phyloP scores from a whole-genome alignment of 2,888 invertebrate genomes.

The Scaptomyza tumidula region DNA sequence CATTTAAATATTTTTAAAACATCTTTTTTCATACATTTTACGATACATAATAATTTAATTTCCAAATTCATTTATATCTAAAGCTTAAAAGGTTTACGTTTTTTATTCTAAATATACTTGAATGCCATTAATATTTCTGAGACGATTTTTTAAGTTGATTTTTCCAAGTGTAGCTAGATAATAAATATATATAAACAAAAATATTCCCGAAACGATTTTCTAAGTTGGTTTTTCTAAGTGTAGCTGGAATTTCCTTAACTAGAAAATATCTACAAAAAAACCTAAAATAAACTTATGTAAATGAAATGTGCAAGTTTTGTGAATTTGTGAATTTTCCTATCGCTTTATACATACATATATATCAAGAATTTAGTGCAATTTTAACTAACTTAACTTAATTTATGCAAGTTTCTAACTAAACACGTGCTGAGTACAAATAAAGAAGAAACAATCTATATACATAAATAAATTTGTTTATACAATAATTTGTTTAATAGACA shows the following conservation, averaged over 20 bases:
- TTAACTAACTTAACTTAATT: constrained; percentile 63
- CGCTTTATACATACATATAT: constrained; percentile 52
- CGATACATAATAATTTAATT: too few species aligned
- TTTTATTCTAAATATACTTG: neutral
- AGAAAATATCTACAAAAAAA: constrained; percentile 11
- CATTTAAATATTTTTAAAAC: too few species aligned
- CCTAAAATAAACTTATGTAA: constrained; percentile 1
- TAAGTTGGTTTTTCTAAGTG: neutral
- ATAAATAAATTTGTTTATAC: constrained; percentile 21
- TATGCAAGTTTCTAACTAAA: constrained; percentile 60
- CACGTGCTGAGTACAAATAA: constrained; percentile 73
- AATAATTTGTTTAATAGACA: constrained; percentile 2
- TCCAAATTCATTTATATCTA: too few species aligned
- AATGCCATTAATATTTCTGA: neutral
- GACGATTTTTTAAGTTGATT: neutral
- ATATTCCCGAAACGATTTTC: neutral
- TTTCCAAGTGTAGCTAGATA: constrained; percentile 18
- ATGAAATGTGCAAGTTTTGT: constrained; percentile 13
- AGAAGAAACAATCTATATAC: constrained; percentile 48
- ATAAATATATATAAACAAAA: constrained; percentile 3
- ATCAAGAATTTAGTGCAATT: constrained; percentile 71
- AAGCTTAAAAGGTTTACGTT: too few species aligned
- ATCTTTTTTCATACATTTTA: too few species aligned
- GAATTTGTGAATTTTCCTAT: constrained; percentile 54
- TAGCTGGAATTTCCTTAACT: constrained; percentile 18